Conservation (phyloP, 1,140 invertebrate genomes). For the Macrobrachium nipponense region DNA sequence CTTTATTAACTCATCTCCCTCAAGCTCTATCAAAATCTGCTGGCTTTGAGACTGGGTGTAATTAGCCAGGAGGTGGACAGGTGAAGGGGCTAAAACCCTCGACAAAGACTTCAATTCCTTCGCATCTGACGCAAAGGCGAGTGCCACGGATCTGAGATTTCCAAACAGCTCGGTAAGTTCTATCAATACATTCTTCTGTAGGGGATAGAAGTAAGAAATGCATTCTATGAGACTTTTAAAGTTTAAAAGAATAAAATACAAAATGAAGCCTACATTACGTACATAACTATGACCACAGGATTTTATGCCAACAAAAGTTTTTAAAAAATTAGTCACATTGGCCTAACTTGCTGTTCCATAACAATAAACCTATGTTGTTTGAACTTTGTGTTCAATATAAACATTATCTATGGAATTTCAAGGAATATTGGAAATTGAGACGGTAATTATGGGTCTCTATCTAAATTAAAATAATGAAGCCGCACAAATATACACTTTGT, state of each 20-base stretch:
- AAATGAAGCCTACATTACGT: too few species aligned
- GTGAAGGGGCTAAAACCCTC: background rate
- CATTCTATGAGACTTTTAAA: too few species aligned
- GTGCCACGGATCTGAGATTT: background rate
- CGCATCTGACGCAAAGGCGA: background rate
- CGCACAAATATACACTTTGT: too few species aligned
- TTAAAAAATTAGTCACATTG: background rate
- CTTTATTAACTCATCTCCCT: conserved; percentile 21
- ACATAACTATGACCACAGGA: too few species aligned
- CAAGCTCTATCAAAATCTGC: conserved; percentile 5
- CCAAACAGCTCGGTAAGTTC: conserved; percentile 11
- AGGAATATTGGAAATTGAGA: too few species aligned
- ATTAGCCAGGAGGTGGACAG: background rate
- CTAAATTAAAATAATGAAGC: too few species aligned
- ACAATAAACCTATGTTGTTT: too few species aligned
- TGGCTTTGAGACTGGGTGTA: background rate
- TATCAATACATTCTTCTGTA: background rate
- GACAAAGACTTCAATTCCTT: background rate
- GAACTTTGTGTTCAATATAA: too few species aligned
- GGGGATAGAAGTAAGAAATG: background rate
- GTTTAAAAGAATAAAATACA: too few species aligned
- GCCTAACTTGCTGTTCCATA: too few species aligned
- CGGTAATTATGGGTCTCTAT: too few species aligned
- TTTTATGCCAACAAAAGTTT: background rate
- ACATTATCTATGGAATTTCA: too few species aligned